Evolutionary conservation across 2,797 vertebrate species (phyloP).

Genomic region (Bradypodion pumilum): DNA sequence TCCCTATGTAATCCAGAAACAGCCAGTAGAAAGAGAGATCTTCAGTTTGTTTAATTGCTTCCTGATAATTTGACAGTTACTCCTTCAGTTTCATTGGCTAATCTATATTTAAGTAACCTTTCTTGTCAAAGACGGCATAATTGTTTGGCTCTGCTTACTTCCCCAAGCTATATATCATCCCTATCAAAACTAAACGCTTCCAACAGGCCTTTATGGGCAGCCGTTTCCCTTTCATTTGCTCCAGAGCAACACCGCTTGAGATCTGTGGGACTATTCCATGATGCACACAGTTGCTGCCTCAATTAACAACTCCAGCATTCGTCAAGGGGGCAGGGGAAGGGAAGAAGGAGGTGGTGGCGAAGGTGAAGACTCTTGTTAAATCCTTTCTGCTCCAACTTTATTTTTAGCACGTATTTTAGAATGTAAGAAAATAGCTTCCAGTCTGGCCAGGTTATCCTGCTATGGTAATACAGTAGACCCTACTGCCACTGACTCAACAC

Average conservation of each 20-base stretch:
- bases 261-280: background rate
- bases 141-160: conserved; percentile 78
- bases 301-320: background rate
- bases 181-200: conserved; percentile 76
- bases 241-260: background rate
- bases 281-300: background rate
- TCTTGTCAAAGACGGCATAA: conserved; percentile 77
- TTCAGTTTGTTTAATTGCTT: conserved; percentile 82
- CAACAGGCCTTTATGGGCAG: conserved; percentile 59
- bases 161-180: conserved; percentile 79
- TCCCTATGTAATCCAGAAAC: conserved; percentile 80
- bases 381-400: no score
- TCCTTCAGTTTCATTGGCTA: conserved; percentile 73
- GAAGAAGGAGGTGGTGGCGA: background rate
- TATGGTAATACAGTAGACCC: no score
- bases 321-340: background rate
- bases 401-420: no score
- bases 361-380: no score
- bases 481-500: no score
- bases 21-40: conserved; percentile 74
- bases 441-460: no score
- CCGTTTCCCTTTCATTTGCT: background rate
- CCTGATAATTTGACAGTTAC: conserved; percentile 77
- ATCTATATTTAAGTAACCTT: conserved; percentile 75
- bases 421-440: no score